Base-by-base conservation (phyloP, 2,113 vertebrate genomes). In the Vicugna pacos region DNA sequence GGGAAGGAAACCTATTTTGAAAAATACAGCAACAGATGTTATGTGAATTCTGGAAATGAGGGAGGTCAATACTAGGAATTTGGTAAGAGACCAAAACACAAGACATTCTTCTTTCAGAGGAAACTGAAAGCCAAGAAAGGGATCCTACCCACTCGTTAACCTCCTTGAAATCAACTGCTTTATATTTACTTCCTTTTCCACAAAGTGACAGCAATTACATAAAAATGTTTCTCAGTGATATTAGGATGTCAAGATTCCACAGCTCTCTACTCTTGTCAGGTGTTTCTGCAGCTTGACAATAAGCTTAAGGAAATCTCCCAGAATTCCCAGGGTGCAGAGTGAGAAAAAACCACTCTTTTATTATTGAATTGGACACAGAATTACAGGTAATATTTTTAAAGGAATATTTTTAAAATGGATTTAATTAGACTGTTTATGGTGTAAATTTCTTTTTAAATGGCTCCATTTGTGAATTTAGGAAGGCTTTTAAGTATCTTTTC, bases 21-120 rank as follows among this genome's bases (percentile, higher is more conserved):
- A 95, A 89, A 95, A 90, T 72, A 92, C 14, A 95, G 79, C 75
- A 93, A 92, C 79, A 95, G 89, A 82, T 95, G 97, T 83, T 81
- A 50, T 11, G 73, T 54, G 60, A 83, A 83, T 82, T 92, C 56
- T 95, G 93, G 54, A 90, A 94, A 91, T 4, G 14, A 94, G 48
- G 20, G 48, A 88, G 75, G 94, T 81, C 91, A 87, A 28, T 56
- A 65, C 81, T 32, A 48, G 95, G 64, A n/a, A 56, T 79, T 90
- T 91, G 84, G 54, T 82, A 73, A 92, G 84, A 91, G 65, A 76
- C 17, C 76, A 77, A 87, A 95, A 56, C 30, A 69, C 15, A 50
- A 84, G 58, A 30, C 28, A 62, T 28, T 88, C 76, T 65, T 62
- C 77, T 85, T 79, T 84, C 42, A 84, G 54, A 96, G 84, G 58